Evolutionary conservation across 2,888 invertebrate genomes (phyloP).

Genomic region (Phyllotreta cruciferae): DNA sequence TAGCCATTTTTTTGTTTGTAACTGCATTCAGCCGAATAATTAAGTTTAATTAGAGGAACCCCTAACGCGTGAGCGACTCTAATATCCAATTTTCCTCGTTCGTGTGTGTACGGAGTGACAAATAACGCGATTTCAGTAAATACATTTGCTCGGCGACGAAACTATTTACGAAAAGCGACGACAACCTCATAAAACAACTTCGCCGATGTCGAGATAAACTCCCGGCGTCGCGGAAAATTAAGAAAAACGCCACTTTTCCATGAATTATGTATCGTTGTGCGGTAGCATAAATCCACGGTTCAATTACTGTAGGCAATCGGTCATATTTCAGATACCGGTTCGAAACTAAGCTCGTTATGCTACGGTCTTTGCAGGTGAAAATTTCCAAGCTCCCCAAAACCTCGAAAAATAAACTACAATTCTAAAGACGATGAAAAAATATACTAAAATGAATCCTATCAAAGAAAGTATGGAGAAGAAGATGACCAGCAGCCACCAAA

Average conservation of each 20-base stretch:
- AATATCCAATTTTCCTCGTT: too few relatives aligned
- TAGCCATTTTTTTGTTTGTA: too few relatives aligned
- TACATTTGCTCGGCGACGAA: neutral
- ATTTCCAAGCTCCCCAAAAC: neutral
- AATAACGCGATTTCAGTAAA: too few relatives aligned
- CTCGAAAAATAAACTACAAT: neutral
- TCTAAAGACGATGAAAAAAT: too few relatives aligned
- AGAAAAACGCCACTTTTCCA: slow-evolving; percentile 32
- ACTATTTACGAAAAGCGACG: slow-evolving; percentile 16
- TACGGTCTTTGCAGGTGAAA: slow-evolving; percentile 5
- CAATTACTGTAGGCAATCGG: slow-evolving; percentile 45
- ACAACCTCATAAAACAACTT: slow-evolving; percentile 15
- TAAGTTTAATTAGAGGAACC: too few relatives aligned
- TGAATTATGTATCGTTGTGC: slow-evolving; percentile 37
- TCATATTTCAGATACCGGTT: slow-evolving; percentile 41
- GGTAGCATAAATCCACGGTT: slow-evolving; percentile 41
- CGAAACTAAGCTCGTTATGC: slow-evolving; percentile 12
- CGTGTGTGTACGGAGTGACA: too few relatives aligned
- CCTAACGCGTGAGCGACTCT: too few relatives aligned
- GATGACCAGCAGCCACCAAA: too few relatives aligned
- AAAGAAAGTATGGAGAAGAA: too few relatives aligned
- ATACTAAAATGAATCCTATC: too few relatives aligned
- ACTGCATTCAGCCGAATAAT: too few relatives aligned
- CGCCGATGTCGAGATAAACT: slow-evolving; percentile 28
- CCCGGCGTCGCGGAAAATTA: slow-evolving; percentile 32